Conservation (phyloP, 2,113 vertebrate genomes). For the Lycaon pictus region DNA sequence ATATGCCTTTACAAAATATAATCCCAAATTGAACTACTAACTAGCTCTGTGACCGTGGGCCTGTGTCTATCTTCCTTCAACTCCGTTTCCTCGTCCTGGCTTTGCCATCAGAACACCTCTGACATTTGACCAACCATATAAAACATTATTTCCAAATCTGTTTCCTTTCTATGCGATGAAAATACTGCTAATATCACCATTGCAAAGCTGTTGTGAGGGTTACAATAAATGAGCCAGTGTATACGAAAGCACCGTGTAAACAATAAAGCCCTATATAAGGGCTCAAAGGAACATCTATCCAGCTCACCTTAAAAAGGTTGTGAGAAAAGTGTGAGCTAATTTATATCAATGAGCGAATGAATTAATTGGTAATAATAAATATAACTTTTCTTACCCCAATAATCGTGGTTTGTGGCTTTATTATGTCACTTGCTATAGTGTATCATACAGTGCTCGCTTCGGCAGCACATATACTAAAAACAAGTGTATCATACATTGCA, state of each 20-base stretch:
- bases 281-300: not conserved
- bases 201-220: not conserved
- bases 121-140: not conserved
- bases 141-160: not conserved
- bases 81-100: not conserved
- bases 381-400: not conserved
- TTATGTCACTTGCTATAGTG: not conserved
- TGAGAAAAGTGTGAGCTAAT: not conserved
- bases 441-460: not conserved
- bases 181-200: not conserved
- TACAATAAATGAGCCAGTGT: not conserved
- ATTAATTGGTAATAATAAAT: not conserved
- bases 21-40: not conserved
- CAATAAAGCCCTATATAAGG: not conserved
- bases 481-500: not conserved
- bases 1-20: not conserved
- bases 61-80: not conserved
- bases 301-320: not conserved
- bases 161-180: conserved; percentile 39
- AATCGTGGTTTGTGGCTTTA: not conserved
- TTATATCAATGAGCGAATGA: not conserved
- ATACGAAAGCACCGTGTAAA: not conserved
- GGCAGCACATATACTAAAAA: no score
- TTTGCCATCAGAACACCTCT: not conserved
- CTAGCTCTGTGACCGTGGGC: not conserved